Evolutionary conservation across 2,888 invertebrate genomes (phyloP).

Genomic region (Periphyllus acericola): DNA sequence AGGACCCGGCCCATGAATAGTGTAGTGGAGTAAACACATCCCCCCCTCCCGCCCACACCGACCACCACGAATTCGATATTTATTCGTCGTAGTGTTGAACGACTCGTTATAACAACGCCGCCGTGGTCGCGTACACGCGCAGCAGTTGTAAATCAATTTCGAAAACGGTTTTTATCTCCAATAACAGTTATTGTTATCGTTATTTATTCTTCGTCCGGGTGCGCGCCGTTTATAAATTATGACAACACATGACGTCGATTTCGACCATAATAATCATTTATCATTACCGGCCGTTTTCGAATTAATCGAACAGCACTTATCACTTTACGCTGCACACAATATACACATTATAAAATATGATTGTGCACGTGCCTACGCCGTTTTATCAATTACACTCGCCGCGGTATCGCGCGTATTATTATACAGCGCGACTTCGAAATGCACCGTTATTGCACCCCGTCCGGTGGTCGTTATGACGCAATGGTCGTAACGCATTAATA

Average conservation of each 20-base stretch:
- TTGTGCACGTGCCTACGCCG: neutral
- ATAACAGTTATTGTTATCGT: neutral
- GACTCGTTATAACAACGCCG: too few species aligned
- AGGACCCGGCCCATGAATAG: too few species aligned
- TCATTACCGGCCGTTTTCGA: neutral
- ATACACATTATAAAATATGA: too few species aligned
- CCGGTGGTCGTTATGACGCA: neutral
- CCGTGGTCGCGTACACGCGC: too few species aligned
- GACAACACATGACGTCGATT: neutral
- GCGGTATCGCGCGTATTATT: neutral
- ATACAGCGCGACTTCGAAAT: neutral
- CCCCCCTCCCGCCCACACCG: too few species aligned
- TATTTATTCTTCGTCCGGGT: neutral
- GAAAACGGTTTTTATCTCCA: neutral
- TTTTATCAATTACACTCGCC: neutral
- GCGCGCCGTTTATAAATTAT: neutral
- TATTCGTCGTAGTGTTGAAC: too few species aligned
- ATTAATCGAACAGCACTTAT: slow-evolving; percentile 7
- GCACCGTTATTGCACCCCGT: neutral
- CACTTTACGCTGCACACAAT: neutral
- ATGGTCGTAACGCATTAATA: slow-evolving; percentile 6
- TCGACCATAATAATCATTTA: neutral
- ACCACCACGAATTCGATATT: too few species aligned
- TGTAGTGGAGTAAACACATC: too few species aligned
- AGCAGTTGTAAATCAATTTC: too few species aligned